phyloP scores from a whole-genome alignment of 2,113 vertebrate genomes.

The Xiphorhynchus elegans region DNA sequence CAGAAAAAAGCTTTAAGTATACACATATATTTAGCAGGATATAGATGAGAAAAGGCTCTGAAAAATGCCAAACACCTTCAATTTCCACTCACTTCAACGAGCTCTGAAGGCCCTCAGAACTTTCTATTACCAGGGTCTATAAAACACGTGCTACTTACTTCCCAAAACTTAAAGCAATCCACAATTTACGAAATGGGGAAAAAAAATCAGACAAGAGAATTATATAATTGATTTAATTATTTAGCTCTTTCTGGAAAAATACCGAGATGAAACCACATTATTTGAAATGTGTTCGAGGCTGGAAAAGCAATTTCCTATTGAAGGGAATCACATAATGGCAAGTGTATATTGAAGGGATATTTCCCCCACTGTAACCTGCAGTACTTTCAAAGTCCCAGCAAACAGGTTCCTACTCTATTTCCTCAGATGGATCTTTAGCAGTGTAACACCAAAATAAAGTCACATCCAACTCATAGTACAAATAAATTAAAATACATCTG shows the following conservation, averaged over 20 bases:
- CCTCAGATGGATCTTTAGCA: background rate
- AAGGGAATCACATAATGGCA: background rate
- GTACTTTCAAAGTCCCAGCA: background rate
- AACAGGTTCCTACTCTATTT: background rate
- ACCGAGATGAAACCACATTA: background rate
- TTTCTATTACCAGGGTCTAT: background rate
- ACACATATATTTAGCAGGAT: background rate
- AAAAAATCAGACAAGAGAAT: background rate
- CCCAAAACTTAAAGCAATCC: background rate
- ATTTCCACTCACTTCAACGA: background rate
- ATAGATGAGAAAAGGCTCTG: background rate
- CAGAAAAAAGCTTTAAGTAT: background rate
- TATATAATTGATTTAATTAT: background rate
- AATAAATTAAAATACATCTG: constrained; percentile 18
- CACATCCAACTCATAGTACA: background rate
- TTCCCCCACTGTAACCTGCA: background rate
- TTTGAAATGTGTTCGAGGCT: background rate
- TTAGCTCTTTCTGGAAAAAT: background rate
- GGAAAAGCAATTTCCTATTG: background rate
- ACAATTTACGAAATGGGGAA: background rate
- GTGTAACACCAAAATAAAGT: background rate
- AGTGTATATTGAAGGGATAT: background rate
- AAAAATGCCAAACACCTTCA: background rate
- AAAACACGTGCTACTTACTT: background rate
- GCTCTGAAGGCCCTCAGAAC: background rate